Percentiles rank a stretch among this genome's conserved stretches.
Evolutionary conservation across 2,113 vertebrate genomes (phyloP).

Genomic region (Brachypteracias leptosomus): DNA sequence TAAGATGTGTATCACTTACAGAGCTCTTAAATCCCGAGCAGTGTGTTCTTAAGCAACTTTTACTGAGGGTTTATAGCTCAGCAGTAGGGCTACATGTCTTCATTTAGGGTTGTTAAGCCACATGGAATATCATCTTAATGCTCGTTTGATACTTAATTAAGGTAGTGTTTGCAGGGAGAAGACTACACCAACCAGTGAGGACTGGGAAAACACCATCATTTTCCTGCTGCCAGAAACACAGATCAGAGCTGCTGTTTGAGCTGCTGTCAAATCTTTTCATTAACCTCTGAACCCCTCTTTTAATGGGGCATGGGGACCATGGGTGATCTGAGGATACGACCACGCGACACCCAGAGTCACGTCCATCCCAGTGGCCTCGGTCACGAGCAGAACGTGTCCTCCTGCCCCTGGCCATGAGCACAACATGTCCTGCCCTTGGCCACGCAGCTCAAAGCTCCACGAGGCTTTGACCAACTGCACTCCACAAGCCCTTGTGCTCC

Average conservation of each 20-base stretch:
- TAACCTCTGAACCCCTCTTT: background rate
- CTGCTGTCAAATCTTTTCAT: background rate
- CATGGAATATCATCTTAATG: slow-evolving; percentile 33
- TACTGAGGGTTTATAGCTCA: slow-evolving; percentile 50
- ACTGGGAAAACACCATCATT: background rate
- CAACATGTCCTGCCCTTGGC: background rate
- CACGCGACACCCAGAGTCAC: rapidly evolving
- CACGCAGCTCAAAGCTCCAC: background rate
- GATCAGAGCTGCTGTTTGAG: background rate
- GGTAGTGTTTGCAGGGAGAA: background rate
- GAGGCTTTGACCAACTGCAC: background rate
- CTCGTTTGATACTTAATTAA: slow-evolving; percentile 28
- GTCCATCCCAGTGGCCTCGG: rapidly evolving
- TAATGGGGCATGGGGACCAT: rapidly evolving
- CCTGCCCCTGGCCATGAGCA: background rate
- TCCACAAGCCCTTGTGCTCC: background rate
- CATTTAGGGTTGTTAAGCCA: slow-evolving; percentile 20
- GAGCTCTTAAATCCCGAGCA: slow-evolving; percentile 67
- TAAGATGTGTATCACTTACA: slow-evolving; percentile 69
- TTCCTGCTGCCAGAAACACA: background rate
- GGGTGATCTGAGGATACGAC: rapidly evolving
- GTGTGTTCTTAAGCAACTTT: slow-evolving; percentile 61
- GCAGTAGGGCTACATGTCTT: slow-evolving; percentile 57
- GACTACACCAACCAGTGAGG: background rate
- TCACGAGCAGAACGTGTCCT: rapidly evolving